Evolutionary conservation across 2,113 vertebrate genomes (phyloP).

Genomic region (Tragulus kanchil): DNA sequence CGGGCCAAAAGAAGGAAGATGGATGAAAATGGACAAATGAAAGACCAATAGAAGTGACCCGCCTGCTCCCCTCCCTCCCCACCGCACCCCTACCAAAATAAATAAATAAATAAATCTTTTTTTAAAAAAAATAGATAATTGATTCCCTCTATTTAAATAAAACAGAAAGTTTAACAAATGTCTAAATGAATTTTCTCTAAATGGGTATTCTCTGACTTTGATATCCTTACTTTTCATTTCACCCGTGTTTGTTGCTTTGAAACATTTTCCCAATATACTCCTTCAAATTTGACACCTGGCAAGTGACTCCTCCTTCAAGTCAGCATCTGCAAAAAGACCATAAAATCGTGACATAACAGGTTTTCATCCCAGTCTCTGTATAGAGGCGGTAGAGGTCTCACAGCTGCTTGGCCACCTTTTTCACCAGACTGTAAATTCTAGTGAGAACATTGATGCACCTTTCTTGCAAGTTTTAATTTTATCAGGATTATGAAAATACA

Average conservation of each 20-base stretch:
- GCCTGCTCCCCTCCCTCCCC: too few species aligned
- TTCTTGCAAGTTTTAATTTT: constrained; percentile 37
- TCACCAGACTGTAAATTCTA: background rate
- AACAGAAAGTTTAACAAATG: constrained; percentile 49
- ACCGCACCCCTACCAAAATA: too few species aligned
- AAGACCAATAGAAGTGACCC: too few species aligned
- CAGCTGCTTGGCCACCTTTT: background rate
- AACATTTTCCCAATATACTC: constrained; percentile 6
- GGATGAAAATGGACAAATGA: too few species aligned
- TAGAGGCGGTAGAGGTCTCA: background rate
- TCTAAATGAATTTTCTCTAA: constrained; percentile 56
- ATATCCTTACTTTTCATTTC: background rate
- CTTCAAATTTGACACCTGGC: constrained; percentile 31
- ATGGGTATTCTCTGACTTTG: constrained; percentile 50
- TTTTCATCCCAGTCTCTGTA: background rate
- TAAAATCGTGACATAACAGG: background rate
- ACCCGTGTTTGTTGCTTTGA: constrained; percentile 38
- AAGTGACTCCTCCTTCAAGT: constrained; percentile 1
- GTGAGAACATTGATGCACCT: background rate
- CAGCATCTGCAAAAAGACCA: background rate
- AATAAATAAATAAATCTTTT: too few species aligned
- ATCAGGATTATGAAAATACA: background rate
- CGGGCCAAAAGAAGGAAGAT: too few species aligned
- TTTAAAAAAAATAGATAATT: constrained; percentile 47
- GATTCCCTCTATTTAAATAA: constrained; percentile 41